Percentiles rank a stretch among this genome's conserved stretches.
Conservation (phyloP, 2,888 invertebrate genomes). For the Ischnus inquisitorius region DNA sequence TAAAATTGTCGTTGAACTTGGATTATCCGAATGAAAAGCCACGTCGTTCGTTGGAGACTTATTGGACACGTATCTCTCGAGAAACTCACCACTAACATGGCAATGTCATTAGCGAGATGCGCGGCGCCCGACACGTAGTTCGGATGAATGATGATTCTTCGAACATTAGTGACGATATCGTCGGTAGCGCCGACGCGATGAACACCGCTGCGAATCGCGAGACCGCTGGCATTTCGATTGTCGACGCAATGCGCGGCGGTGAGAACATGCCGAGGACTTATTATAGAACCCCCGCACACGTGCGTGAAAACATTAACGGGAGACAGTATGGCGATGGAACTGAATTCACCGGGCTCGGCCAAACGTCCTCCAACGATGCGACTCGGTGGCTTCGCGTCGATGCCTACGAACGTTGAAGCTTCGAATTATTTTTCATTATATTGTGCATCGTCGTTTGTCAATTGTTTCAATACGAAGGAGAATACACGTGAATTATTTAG, state of each 20-base stretch:
- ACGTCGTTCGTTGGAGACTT: neutral
- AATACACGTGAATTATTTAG: neutral
- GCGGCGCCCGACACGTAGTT: neutral
- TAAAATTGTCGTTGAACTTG: neutral
- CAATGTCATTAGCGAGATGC: neutral
- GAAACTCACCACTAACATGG: constrained; percentile 3
- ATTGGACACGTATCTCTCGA: neutral
- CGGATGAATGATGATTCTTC: constrained; percentile 1
- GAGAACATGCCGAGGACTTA: neutral
- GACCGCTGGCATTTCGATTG: too few species aligned
- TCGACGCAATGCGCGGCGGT: constrained; percentile 7
- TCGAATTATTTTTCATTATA: neutral
- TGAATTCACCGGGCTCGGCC: neutral
- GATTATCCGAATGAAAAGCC: neutral
- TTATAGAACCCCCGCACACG: constrained; percentile 9
- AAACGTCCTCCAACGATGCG: neutral
- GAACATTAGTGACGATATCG: neutral
- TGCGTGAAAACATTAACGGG: neutral
- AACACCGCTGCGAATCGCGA: neutral
- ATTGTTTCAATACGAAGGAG: neutral
- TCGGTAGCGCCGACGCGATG: neutral
- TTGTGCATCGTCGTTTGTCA: neutral
- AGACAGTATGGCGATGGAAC: neutral
- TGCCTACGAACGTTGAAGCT: neutral
- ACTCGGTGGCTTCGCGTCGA: neutral